Conservation (phyloP, 2,888 invertebrate genomes). For the Magallana nippona region DNA sequence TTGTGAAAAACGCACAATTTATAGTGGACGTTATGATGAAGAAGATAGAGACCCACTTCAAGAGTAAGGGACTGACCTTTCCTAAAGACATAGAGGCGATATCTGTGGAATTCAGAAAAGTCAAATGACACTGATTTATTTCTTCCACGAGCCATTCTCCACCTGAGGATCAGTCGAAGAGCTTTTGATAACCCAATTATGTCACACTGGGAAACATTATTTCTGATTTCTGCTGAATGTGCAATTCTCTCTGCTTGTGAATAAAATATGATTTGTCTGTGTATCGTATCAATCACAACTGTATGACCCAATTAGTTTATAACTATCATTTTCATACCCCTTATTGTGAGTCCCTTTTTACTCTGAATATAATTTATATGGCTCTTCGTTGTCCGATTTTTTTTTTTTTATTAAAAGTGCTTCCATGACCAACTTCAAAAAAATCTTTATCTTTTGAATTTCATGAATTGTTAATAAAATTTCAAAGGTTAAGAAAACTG, state of each 20-base stretch:
- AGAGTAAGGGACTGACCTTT: slow-evolving; percentile 54
- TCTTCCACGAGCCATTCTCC: background rate
- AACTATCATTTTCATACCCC: too few species aligned
- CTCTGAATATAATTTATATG: too few species aligned
- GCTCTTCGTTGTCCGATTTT: too few species aligned
- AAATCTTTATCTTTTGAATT: too few species aligned
- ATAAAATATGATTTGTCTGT: background rate
- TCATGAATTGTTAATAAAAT: too few species aligned
- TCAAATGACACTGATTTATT: slow-evolving; percentile 51
- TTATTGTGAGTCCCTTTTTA: too few species aligned
- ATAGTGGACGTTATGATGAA: slow-evolving; percentile 85
- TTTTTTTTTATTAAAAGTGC: too few species aligned
- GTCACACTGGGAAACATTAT: background rate
- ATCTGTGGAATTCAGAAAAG: slow-evolving; percentile 61
- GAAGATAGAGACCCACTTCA: slow-evolving; percentile 83
- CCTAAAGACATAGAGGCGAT: slow-evolving; percentile 62
- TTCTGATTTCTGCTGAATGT: background rate
- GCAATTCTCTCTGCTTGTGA: background rate
- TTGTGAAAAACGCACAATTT: slow-evolving; percentile 87
- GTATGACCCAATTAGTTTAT: too few species aligned
- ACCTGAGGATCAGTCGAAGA: background rate
- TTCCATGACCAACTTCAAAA: too few species aligned
- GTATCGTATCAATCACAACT: too few species aligned
- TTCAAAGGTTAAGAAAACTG: too few species aligned
- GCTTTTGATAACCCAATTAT: background rate